Conservation (phyloP, 2,888 invertebrate genomes). For the Diachrysia chrysitis region DNA sequence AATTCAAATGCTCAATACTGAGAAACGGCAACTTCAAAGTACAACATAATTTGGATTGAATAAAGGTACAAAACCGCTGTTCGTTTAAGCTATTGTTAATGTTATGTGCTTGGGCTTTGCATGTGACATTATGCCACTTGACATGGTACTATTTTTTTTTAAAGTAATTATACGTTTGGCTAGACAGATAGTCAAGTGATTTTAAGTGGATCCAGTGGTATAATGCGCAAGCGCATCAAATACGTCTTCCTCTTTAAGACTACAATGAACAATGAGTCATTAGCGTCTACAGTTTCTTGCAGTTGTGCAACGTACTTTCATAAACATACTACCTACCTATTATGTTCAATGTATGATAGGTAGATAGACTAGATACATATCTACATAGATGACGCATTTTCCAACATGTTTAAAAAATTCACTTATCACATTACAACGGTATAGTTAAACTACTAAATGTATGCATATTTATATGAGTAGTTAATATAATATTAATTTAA, state of each 20-base stretch:
- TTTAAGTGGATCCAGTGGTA: conserved; percentile 4
- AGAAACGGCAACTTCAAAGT: no score
- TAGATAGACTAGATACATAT: no score
- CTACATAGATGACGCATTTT: no score
- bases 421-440: no score
- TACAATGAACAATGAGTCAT: conserved; percentile 24
- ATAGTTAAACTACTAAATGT: not conserved
- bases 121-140: not conserved
- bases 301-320: not conserved
- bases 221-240: conserved; percentile 23
- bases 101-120: not conserved
- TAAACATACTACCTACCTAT: no score
- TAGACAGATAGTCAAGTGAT: not conserved
- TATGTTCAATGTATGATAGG: no score
- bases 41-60: not conserved
- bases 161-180: not conserved
- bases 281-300: conserved; percentile 3
- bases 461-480: no score
- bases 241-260: conserved; percentile 28
- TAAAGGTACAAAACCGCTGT: not conserved
- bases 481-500: no score
- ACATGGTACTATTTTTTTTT: no score
- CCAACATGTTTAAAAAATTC: no score
- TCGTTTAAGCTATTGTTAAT: not conserved
- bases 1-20: no score